A percentile compares a stretch with the other conserved stretches of the same genome.
Conservation (phyloP, 2,797 vertebrate genomes). For the Chromobotia macracanthus region DNA sequence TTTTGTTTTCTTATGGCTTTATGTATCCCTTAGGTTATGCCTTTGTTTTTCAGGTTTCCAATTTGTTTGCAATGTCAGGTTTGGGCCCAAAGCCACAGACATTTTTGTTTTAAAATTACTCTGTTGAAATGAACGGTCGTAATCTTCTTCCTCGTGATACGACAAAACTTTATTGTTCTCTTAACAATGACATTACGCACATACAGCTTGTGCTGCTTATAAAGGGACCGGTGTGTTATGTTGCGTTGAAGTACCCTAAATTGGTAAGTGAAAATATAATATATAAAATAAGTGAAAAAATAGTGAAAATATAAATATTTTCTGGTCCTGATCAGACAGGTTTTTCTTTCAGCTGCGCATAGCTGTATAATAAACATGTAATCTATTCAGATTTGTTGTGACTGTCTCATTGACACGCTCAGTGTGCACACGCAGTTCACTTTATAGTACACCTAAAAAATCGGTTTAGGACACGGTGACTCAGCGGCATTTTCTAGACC, state of each 20-base stretch:
- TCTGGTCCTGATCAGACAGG: too few species aligned
- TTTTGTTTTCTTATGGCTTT: slow-evolving; percentile 8
- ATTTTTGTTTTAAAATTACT: not conserved
- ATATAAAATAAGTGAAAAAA: too few species aligned
- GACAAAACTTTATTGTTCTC: too few species aligned
- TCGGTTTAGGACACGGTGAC: not conserved
- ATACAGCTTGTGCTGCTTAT: too few species aligned
- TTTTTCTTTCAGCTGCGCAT: too few species aligned
- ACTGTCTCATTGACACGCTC: not conserved
- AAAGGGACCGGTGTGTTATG: too few species aligned
- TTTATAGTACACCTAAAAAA: not conserved
- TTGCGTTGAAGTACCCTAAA: too few species aligned
- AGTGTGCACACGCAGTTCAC: not conserved
- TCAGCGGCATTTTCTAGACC: not conserved
- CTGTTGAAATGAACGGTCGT: not conserved
- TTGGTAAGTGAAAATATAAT: too few species aligned
- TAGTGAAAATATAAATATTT: too few species aligned
- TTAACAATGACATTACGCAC: too few species aligned
- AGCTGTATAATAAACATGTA: not conserved
- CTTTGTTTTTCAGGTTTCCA: not conserved
- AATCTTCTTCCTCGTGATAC: too few species aligned
- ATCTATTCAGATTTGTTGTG: not conserved
- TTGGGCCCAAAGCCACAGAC: not conserved
- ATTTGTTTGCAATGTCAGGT: not conserved
- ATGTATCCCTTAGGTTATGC: not conserved